Conservation (phyloP, 37 sponge, comb jelly and placozoan species). For the Aphrocallistes beatrix region DNA sequence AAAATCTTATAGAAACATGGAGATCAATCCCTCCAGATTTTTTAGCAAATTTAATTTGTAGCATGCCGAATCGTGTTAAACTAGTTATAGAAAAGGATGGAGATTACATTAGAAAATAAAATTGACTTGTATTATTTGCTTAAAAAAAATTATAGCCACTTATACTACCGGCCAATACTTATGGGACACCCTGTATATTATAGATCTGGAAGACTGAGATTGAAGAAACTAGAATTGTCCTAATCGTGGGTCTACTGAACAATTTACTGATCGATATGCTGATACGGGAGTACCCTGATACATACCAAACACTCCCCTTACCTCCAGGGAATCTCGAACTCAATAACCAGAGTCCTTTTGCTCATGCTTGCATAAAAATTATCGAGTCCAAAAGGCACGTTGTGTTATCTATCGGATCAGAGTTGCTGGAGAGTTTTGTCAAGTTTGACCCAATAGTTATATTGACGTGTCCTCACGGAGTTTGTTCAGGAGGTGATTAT, state of each 20-base stretch:
- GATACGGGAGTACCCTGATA: background rate
- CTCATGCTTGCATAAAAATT: background rate
- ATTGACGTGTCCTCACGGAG: background rate
- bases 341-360: background rate
- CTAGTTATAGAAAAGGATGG: no score
- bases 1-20: no score
- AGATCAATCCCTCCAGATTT: no score
- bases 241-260: background rate
- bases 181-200: background rate
- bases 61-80: no score
- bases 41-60: no score
- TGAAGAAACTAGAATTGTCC: background rate
- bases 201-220: conserved; percentile 4
- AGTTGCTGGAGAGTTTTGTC: background rate
- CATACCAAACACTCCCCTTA: background rate
- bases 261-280: background rate
- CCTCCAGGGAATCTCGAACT: background rate
- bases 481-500: background rate
- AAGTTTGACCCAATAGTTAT: background rate
- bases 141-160: background rate
- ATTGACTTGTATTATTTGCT: no score
- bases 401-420: background rate
- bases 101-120: no score
- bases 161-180: background rate
- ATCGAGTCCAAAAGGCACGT: background rate